These are phyloP conservation scores for Trichomalopsis sarcophagae DNA, from an alignment of 1,140 invertebrate genomes.

Conservation along the genomic window DNA sequence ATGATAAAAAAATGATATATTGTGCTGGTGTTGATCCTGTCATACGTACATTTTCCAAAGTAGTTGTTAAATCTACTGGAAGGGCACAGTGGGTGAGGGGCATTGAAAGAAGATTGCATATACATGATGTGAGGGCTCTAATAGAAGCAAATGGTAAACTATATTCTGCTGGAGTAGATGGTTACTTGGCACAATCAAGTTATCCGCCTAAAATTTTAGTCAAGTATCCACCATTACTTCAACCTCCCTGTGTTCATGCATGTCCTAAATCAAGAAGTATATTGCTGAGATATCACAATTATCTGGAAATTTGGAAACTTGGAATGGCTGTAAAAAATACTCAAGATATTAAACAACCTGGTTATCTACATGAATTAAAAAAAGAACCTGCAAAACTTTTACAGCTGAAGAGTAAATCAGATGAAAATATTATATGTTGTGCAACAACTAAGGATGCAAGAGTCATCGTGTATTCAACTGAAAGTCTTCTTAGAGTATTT, in stretches of 20 bases:
- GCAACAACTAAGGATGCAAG: slow-evolving; percentile 81
- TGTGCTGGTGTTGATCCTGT: slow-evolving; percentile 89
- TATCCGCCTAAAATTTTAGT: slow-evolving; percentile 80
- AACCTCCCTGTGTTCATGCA: slow-evolving; percentile 78
- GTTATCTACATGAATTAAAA: slow-evolving; percentile 66
- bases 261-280: slow-evolving; percentile 78
- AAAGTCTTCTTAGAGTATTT: slow-evolving; percentile 80
- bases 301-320: slow-evolving; percentile 80
- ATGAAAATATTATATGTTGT: slow-evolving; percentile 80
- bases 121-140: slow-evolving; percentile 88
- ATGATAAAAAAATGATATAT: slow-evolving; percentile 82
- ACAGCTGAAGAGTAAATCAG: slow-evolving; percentile 77
- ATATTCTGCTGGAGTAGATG: slow-evolving; percentile 87
- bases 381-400: slow-evolving; percentile 81
- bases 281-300: slow-evolving; percentile 81
- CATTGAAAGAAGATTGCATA: slow-evolving; percentile 85
- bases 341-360: slow-evolving; percentile 59
- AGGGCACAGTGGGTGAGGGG: slow-evolving; percentile 86
- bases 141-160: slow-evolving; percentile 79
- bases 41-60: slow-evolving; percentile 82
- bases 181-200: slow-evolving; percentile 81
- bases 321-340: slow-evolving; percentile 67
- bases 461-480: slow-evolving; percentile 85
- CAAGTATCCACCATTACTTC: slow-evolving; percentile 83
- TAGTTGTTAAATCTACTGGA: slow-evolving; percentile 77